Evolutionary conservation across 23 tunicate genomes (phyloP).

Genomic region (Clavelina lepadiformis): DNA sequence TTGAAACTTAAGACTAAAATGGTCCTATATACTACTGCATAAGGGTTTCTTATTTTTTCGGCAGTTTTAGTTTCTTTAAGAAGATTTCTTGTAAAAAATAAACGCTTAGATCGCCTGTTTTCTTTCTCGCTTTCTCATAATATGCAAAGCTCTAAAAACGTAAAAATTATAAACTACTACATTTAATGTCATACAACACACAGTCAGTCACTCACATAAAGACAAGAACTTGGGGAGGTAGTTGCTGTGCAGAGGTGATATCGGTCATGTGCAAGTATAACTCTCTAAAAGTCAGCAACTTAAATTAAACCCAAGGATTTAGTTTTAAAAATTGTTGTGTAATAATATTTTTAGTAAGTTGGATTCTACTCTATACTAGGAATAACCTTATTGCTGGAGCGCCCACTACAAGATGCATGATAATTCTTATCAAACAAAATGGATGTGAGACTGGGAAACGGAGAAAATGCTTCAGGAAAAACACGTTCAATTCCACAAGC

Average conservation of each 20-base stretch:
- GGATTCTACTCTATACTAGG: too few relatives aligned
- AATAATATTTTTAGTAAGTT: not conserved
- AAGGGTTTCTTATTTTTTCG: too few relatives aligned
- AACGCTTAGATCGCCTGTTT: too few relatives aligned
- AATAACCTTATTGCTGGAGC: constrained; percentile 25
- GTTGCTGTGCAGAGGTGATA: constrained; percentile 32
- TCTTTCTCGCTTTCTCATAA: too few relatives aligned
- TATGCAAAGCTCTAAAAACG: too few relatives aligned
- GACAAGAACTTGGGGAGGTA: constrained; percentile 38
- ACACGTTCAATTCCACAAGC: constrained; percentile 43
- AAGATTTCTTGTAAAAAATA: too few relatives aligned
- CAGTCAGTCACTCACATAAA: constrained; percentile 25
- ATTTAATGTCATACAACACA: too few relatives aligned
- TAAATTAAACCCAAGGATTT: not conserved
- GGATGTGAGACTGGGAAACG: constrained; percentile 41
- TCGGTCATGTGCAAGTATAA: constrained; percentile 35
- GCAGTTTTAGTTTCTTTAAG: too few relatives aligned
- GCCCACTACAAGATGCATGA: constrained; percentile 6
- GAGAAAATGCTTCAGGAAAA: constrained; percentile 38
- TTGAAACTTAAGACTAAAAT: too few relatives aligned
- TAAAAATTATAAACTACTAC: too few relatives aligned
- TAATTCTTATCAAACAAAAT: constrained; percentile 35
- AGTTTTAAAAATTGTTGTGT: not conserved
- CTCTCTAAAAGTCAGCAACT: constrained; percentile 12
- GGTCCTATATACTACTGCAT: too few relatives aligned